A percentile compares a stretch with the other conserved stretches of the same genome.
phyloP scores from a whole-genome alignment of 2,797 vertebrate genomes.

The Sebastes melanostomus region DNA sequence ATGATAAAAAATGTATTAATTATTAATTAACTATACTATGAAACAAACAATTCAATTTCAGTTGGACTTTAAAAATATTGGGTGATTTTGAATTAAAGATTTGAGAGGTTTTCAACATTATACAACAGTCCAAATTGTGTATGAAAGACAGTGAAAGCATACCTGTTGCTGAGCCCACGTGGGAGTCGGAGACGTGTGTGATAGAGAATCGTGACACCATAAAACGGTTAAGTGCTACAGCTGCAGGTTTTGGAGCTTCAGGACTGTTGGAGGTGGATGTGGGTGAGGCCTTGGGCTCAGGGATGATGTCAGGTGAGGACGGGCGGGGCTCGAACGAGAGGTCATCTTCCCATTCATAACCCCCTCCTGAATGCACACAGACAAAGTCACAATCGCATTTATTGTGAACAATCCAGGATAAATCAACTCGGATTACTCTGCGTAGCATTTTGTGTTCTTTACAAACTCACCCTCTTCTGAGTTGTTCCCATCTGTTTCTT shows the following conservation, averaged over 20 bases:
- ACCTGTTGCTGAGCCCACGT: conserved; percentile 85
- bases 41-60: neutral
- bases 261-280: conserved; percentile 50
- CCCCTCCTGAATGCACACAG: conserved; percentile 72
- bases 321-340: conserved; percentile 73
- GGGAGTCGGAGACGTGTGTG: conserved; percentile 91
- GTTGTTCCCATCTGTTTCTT: conserved; percentile 62
- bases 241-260: conserved; percentile 77
- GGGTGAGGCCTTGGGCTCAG: conserved; percentile 34
- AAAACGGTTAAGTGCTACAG: conserved; percentile 87
- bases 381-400: neutral
- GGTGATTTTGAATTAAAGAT: neutral
- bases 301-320: conserved; percentile 56
- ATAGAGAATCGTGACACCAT: conserved; percentile 96
- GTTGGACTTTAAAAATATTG: neutral
- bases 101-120: neutral
- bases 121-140: neutral
- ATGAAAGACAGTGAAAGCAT: neutral
- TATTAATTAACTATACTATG: neutral
- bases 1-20: too few relatives aligned
- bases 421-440: neutral
- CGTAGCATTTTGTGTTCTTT: neutral
- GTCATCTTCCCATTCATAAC: conserved; percentile 81
- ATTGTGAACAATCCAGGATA: neutral
- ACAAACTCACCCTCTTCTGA: conserved; percentile 81